Base-by-base conservation (phyloP, 2,113 vertebrate genomes). In the Catharus bicknelli region DNA sequence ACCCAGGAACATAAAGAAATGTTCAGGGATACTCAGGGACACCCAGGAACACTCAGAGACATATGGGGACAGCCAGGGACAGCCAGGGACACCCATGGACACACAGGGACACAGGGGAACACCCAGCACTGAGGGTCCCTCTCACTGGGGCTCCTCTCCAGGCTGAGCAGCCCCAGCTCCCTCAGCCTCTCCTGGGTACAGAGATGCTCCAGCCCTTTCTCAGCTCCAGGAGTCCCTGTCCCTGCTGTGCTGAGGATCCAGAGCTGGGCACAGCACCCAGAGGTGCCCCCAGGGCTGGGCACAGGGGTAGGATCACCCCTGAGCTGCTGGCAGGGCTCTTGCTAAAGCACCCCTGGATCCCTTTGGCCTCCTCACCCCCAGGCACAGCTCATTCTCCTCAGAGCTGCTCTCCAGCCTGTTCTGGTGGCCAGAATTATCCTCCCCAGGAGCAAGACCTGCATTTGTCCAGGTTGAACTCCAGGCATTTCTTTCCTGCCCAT, bases 131-230 rank as follows among this genome's bases (percentile, higher is more conserved):
- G 15, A 29, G 38, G 75, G 7, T 10, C 16, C 30, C 30, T 70
- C 47, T 62, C 55, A 26, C 47, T 25, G 36, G 17, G 29, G 19
- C 55, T 82, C 45, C 64, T 34, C 79, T 82, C 30, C 6, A 61
- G 36, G 21, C 80, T 54, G 55, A 53, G 20, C 80, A 53, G 38
- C 38, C 79, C 66, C 55, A 53, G 55, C 38, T 70, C 67, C 21
- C 57, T 45, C 80, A 83, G 38, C 47, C 32, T 32, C 0, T 7
- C 38, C 47, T 50, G 48, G 48, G 48, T 25, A 26, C 0, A 0
- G 55, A 7, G 50, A 1, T 64, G 82, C 34, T 48, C 59, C 59
- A 51, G 25, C 19, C 10, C 55, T 19, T 34, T 7, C 34, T 6
- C 38, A 6, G 13, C 32, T 70, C 10, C 54, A 42, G 45, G 25